Conservation (phyloP, 1,140 invertebrate species). For the Cydia amplana region DNA sequence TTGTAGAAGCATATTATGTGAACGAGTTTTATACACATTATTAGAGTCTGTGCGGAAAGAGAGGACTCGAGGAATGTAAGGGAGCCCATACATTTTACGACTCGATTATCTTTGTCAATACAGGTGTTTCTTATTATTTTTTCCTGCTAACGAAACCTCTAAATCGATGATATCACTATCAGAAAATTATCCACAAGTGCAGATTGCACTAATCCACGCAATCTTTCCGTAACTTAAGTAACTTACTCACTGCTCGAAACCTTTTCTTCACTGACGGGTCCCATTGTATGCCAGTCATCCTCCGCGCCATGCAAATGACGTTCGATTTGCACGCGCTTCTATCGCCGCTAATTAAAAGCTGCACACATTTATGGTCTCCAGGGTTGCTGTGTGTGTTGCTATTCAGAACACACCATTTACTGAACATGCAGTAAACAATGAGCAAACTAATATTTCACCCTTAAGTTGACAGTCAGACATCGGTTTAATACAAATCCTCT, state of each 20-base stretch:
- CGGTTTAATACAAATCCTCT: no score
- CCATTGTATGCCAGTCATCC: neutral
- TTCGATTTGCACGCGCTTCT: conserved; percentile 12
- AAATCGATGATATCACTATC: neutral
- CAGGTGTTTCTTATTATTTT: no score
- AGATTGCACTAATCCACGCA: neutral
- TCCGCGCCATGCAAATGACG: neutral
- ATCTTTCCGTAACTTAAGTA: neutral
- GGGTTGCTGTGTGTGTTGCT: neutral
- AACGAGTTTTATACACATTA: no score
- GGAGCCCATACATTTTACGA: no score
- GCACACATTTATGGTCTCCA: neutral
- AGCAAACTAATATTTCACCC: neutral
- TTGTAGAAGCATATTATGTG: no score
- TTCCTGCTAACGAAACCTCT: neutral
- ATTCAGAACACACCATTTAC: neutral
- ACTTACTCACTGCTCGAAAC: neutral
- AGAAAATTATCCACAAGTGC: neutral
- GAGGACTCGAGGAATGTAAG: no score
- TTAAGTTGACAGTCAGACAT: no score
- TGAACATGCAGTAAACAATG: neutral
- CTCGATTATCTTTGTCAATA: no score
- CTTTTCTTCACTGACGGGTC: neutral
- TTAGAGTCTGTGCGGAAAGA: no score
- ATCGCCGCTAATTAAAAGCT: conserved; percentile 6